phyloP scores from a whole-genome alignment of 2,113 vertebrate genomes.

The Corythaixoides concolor region DNA sequence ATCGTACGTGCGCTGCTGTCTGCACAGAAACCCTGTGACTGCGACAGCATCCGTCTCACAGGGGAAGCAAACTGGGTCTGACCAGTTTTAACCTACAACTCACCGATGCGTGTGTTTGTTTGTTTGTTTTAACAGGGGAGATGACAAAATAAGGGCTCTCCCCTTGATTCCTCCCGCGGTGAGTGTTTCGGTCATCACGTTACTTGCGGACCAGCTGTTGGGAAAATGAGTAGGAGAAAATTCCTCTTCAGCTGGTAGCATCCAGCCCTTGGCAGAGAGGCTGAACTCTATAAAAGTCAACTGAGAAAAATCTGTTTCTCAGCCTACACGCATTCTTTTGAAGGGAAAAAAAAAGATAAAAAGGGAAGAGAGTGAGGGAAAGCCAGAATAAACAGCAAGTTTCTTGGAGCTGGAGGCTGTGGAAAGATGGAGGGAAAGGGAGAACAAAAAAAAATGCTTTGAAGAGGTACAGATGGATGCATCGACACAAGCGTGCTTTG shows the following conservation, averaged over 20 bases:
- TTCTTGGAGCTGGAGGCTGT: background rate
- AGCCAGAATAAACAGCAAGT: background rate
- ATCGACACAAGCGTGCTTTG: background rate
- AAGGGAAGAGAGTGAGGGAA: background rate
- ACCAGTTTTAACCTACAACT: background rate
- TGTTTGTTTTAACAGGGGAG: background rate
- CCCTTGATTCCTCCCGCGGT: background rate
- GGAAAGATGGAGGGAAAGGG: background rate
- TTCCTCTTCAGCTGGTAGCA: background rate
- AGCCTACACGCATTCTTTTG: background rate
- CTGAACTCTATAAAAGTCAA: background rate
- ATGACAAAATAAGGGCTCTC: background rate
- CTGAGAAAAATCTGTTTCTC: background rate
- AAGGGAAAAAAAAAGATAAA: background rate
- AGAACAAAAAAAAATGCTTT: background rate
- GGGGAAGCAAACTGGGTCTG: background rate
- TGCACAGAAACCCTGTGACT: background rate
- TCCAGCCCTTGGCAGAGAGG: background rate
- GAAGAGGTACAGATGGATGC: background rate
- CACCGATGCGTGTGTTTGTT: background rate
- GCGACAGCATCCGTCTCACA: background rate
- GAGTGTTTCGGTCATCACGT: background rate
- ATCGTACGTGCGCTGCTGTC: background rate
- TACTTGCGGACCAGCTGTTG: background rate
- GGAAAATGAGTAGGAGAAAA: background rate